Conservation (phyloP, 2,888 invertebrate genomes). For the Smittia sp. region DNA sequence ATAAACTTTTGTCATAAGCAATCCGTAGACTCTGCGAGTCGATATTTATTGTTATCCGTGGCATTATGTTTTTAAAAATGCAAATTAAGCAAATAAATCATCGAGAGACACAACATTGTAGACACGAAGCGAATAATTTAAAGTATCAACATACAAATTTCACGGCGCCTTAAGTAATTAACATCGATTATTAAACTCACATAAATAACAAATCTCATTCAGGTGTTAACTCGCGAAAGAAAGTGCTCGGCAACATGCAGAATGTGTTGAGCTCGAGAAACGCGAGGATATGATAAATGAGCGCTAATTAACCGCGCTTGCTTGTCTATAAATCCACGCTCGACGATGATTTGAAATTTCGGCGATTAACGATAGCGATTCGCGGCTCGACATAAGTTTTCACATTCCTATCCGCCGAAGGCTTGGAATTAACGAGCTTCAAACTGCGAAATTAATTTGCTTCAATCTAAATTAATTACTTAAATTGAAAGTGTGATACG, state of each 20-base stretch:
- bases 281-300: constrained; percentile 16
- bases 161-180: constrained; percentile 34
- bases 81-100: constrained; percentile 27
- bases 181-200: constrained; percentile 30
- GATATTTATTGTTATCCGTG: background rate
- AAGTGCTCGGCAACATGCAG: background rate
- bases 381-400: background rate
- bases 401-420: background rate
- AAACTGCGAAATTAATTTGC: background rate
- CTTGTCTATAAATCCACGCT: background rate
- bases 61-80: constrained; percentile 18
- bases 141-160: constrained; percentile 10
- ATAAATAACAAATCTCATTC: constrained; percentile 17
- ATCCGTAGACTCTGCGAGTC: background rate
- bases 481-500: constrained; percentile 9
- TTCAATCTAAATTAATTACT: background rate
- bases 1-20: background rate
- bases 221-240: constrained; percentile 24
- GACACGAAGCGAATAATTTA: background rate
- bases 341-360: background rate
- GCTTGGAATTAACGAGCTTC: background rate
- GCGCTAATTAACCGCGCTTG: background rate
- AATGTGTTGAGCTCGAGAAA: constrained; percentile 22
- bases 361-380: background rate
- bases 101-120: constrained; percentile 24